A percentile compares a stretch with the other conserved stretches of the same genome.
Evolutionary conservation across 2,797 vertebrate species (phyloP).

Genomic region (Lepus oiostolus): DNA sequence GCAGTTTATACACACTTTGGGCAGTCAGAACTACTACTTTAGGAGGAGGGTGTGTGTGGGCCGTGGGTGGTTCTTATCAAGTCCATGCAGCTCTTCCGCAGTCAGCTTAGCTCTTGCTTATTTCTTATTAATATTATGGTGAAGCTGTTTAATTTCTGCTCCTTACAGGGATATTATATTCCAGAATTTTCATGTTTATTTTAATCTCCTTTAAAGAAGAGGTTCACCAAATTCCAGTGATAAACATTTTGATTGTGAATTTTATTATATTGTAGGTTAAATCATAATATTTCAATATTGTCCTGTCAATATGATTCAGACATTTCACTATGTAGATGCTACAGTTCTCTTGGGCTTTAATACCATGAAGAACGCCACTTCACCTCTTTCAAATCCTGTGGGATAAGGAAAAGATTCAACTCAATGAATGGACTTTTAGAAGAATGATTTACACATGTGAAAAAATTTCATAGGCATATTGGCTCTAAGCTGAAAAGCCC

Average conservation of each 20-base stretch:
- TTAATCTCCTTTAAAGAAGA: not conserved
- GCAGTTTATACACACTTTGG: no score
- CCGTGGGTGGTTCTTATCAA: no score
- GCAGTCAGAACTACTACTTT: no score
- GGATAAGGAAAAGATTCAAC: not conserved
- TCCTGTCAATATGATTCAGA: not conserved
- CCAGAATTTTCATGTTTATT: not conserved
- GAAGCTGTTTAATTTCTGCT: no score
- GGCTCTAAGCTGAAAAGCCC: no score
- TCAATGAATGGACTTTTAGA: not conserved
- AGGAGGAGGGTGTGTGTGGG: no score
- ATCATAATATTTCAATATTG: not conserved
- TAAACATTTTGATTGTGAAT: not conserved
- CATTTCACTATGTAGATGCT: not conserved
- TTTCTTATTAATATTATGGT: no score
- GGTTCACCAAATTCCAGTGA: not conserved
- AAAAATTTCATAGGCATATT: not conserved
- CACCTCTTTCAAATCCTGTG: not conserved
- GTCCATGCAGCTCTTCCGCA: no score
- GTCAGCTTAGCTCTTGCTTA: no score
- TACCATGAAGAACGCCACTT: not conserved
- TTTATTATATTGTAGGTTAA: not conserved
- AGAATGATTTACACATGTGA: not conserved
- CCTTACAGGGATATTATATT: not conserved
- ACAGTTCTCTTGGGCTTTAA: not conserved